Percentiles rank a stretch among this genome's conserved stretches.
phyloP scores from a whole-genome alignment of 2,113 vertebrate genomes.

The Apteryx mantelli region DNA sequence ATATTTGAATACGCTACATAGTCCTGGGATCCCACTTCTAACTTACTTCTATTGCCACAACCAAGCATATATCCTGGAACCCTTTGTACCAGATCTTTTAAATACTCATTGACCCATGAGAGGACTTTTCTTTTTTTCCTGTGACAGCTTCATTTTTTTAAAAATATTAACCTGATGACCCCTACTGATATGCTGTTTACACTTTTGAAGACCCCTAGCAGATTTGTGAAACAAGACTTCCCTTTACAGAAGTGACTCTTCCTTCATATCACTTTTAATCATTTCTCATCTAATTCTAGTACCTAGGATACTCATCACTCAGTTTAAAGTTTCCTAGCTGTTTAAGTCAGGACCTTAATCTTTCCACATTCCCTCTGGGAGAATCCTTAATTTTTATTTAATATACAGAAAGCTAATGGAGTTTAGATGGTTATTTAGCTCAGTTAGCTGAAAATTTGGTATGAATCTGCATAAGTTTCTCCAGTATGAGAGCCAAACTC shows the following conservation, averaged over 20 bases:
- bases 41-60: neutral
- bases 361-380: neutral
- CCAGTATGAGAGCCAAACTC: neutral
- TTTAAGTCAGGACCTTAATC: neutral
- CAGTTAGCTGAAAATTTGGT: neutral
- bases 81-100: neutral
- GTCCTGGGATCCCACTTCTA: neutral
- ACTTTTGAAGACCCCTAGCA: neutral
- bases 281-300: neutral
- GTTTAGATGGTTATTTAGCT: neutral
- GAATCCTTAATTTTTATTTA: neutral
- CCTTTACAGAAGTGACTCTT: neutral
- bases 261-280: neutral
- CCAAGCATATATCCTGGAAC: neutral
- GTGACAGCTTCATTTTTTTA: constrained; percentile 10
- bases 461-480: neutral
- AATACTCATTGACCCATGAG: neutral
- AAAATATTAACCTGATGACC: neutral
- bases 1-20: neutral
- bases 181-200: neutral
- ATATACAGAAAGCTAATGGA: neutral
- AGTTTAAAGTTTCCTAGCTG: neutral
- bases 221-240: neutral
- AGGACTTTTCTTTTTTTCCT: neutral
- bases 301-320: neutral